Percentiles rank a stretch among this genome's conserved stretches.
These are phyloP conservation scores for Macrotus californicus DNA, from an alignment of 2,113 vertebrate genomes.

Conservation along the genomic window DNA sequence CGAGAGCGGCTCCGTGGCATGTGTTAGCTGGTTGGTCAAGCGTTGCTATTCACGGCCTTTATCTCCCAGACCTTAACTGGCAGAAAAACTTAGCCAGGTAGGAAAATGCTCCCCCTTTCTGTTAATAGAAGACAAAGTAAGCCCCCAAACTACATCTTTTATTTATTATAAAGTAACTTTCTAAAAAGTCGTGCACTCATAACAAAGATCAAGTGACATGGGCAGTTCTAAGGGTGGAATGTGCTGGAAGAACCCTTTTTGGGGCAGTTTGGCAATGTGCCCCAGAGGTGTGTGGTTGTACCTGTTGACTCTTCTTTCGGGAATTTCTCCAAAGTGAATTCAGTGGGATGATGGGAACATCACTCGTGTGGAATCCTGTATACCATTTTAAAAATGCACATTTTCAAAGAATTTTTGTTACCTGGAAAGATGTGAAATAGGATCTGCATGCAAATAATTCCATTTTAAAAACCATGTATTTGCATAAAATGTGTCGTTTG, in stretches of 20 bases:
- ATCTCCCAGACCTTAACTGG: background rate
- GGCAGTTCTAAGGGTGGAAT: background rate
- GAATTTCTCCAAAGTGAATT: background rate
- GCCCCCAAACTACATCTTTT: background rate
- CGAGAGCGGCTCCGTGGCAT: fast-evolving
- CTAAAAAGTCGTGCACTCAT: background rate
- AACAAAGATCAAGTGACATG: background rate
- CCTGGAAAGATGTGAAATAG: background rate
- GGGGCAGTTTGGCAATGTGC: background rate
- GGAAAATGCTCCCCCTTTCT: background rate
- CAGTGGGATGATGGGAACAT: background rate
- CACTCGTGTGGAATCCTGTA: background rate
- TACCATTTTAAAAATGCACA: background rate
- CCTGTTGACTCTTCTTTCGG: background rate
- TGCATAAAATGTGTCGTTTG: background rate
- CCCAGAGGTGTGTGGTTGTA: background rate
- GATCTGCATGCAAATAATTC: background rate
- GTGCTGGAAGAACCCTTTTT: fast-evolving
- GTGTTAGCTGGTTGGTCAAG: background rate
- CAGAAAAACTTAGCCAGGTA: background rate
- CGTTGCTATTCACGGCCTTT: background rate
- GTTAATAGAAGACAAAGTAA: background rate
- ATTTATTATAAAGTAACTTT: background rate
- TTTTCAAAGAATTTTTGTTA: background rate
- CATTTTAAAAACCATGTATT: background rate